A percentile compares a stretch with the other conserved stretches of the same genome.
Evolutionary conservation across 2,797 vertebrate species (phyloP).

Genomic region (Tenualosa ilisha): DNA sequence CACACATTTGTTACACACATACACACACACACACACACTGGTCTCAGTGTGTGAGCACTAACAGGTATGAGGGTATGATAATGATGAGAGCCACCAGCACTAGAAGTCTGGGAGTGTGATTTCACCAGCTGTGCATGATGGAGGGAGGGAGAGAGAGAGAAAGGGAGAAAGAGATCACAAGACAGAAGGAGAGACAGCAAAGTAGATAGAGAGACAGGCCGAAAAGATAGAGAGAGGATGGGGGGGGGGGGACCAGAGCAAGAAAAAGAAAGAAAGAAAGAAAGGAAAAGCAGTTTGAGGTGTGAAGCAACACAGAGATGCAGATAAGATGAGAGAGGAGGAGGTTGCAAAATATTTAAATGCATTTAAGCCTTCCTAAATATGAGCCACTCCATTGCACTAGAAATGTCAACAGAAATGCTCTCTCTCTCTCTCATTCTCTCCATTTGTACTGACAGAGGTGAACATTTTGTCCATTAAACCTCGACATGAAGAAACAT

Average conservation of each 20-base stretch:
- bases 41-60: conserved; percentile 7
- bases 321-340: not conserved
- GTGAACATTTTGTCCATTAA: no score
- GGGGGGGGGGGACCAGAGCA: no score
- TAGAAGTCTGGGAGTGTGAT: conserved; percentile 12
- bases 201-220: not conserved
- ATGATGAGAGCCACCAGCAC: not conserved
- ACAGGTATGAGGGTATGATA: conserved; percentile 18
- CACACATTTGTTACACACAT: conserved; percentile 1
- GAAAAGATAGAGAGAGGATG: not conserved
- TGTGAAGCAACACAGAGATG: not conserved
- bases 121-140: not conserved
- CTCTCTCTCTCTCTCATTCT: not conserved
- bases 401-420: not conserved
- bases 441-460: no score
- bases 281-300: not conserved
- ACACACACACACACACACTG: conserved; percentile 12
- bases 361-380: not conserved
- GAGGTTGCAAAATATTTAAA: not conserved
- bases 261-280: not conserved
- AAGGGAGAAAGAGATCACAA: not conserved
- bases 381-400: conserved; percentile 40
- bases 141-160: not conserved
- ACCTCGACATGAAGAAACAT: no score
- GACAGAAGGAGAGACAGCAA: not conserved